Evolutionary conservation across 2,113 vertebrate species (phyloP).

Genomic region (Puma concolor): DNA sequence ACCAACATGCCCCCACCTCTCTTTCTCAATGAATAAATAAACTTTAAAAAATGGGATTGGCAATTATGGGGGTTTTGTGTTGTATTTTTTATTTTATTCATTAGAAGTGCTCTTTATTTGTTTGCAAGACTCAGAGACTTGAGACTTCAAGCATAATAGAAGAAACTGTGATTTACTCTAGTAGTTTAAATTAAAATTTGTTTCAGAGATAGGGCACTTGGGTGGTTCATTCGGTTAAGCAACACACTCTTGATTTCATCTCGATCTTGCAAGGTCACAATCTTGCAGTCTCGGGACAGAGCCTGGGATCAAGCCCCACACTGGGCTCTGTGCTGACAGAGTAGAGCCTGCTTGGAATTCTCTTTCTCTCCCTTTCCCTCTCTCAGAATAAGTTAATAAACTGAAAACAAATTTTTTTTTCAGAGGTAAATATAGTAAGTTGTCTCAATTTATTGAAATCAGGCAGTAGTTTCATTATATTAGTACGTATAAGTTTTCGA

Average conservation of each 20-base stretch:
- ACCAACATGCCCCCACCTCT: too few species aligned
- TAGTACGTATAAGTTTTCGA: not conserved
- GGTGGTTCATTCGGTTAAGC: too few species aligned
- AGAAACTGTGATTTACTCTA: not conserved
- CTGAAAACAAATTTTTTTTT: not conserved
- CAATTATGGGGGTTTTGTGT: not conserved
- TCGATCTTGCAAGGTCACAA: too few species aligned
- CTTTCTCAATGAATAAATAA: too few species aligned
- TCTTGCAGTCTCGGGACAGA: too few species aligned
- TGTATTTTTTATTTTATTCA: constrained; percentile 15
- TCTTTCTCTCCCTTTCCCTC: too few species aligned
- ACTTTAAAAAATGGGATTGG: not conserved
- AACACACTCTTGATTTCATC: too few species aligned
- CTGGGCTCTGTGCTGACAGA: too few species aligned
- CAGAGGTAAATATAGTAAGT: not conserved
- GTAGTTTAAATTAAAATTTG: not conserved
- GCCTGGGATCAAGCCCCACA: too few species aligned
- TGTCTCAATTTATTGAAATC: not conserved
- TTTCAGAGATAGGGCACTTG: not conserved
- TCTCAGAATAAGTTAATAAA: too few species aligned
- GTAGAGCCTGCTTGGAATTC: too few species aligned
- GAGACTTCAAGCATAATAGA: constrained; percentile 27
- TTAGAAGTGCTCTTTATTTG: not conserved
- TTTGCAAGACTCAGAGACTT: constrained; percentile 13
- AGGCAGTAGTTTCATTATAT: not conserved